Base-by-base conservation (phyloP, 1,140 invertebrate genomes). In the Euwallacea similis region DNA sequence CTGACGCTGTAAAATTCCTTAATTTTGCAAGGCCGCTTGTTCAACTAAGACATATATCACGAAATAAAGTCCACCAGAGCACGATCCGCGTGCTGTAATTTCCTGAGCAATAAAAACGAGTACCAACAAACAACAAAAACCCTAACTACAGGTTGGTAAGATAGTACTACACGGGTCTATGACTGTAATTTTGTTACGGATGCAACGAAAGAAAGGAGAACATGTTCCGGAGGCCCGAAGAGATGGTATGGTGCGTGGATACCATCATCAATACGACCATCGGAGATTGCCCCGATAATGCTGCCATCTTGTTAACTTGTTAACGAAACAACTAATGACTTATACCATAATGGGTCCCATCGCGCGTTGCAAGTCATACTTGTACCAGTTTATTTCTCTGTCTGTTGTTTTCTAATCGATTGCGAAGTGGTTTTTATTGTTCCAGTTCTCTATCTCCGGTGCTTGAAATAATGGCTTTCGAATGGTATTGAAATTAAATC, bases 241-340 rank as follows among this genome's bases (percentile, higher is more conserved):
- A 67, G 62, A 67, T 67, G 74, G 71, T 76, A 74, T 73, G 75
- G 76, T 78, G 76, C 76, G 74, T 76, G 76, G 75, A 78, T 78
- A 74, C 66, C 77, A 72, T 75, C 75, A 79, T 69, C 67, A 62
- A 55, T 62, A 69, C 47, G 44, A 55, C 42, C 43, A 53, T 50
- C 74, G 78, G 55, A 66, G 64, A 79, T 79, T 72, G 75, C 50
- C 75, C 73, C 72, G 78, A 79, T 80, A 79, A 80, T 76, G 72
- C 76, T 74, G 76, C 79, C 79, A 80, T 80, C 79, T 80, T 80
- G 79, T 80, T 79, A 80, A 80, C 79, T 80, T 80, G 77, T 80
- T 80, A 80, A 79, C 79, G 74, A 79, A 80, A 80, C 76, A 78
- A 78, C 79, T 80, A 80, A 80, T 80, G 79, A 80, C 76, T 80